phyloP scores from a whole-genome alignment of 2,797 vertebrate species.

The Notamacropus eugenii region DNA sequence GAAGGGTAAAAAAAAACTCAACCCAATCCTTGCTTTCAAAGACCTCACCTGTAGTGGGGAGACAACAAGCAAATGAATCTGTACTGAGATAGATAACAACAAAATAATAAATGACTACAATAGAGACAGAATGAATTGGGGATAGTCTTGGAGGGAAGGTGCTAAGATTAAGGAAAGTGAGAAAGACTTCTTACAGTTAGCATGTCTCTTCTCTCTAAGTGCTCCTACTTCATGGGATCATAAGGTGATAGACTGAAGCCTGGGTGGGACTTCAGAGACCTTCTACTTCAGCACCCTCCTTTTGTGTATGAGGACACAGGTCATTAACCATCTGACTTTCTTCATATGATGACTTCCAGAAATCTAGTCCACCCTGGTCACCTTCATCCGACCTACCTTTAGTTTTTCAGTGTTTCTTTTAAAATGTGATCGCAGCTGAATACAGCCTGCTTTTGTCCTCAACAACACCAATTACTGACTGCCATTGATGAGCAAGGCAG shows the following conservation, averaged over 20 bases:
- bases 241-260: not conserved
- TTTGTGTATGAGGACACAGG: not conserved
- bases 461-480: not conserved
- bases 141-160: not conserved
- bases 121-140: not conserved
- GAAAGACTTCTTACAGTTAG: not conserved
- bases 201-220: not conserved
- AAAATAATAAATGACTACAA: not conserved
- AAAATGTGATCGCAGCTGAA: not conserved
- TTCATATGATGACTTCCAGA: accelerated
- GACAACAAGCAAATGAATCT: not conserved
- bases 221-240: not conserved
- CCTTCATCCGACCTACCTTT: not conserved
- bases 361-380: not conserved
- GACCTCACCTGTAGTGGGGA: not conserved
- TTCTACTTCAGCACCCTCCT: not conserved
- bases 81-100: not conserved
- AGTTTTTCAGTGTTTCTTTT: not conserved
- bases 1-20: not conserved
- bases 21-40: not conserved
- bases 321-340: not conserved
- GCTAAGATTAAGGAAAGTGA: not conserved
- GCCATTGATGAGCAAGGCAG: not conserved
- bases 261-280: not conserved
- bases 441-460: not conserved